Base-by-base conservation (phyloP, 2,888 invertebrate genomes). In the Eupithecia tripunctaria region DNA sequence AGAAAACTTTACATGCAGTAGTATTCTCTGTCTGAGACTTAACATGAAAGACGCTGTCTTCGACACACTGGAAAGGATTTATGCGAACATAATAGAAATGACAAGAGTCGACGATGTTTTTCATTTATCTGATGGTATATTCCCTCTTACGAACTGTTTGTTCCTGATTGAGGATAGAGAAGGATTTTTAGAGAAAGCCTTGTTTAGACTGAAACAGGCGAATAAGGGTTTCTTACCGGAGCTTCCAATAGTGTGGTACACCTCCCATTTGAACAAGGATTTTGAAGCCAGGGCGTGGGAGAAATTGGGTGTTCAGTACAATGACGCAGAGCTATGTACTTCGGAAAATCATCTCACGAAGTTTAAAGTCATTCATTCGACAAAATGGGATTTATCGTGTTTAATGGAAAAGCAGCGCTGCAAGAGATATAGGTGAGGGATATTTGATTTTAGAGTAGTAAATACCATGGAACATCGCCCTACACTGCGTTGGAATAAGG, bases 381-480 rank as follows among this genome's bases (percentile, higher is more conserved):
- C 97, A 81, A 97, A 96, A 70, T 97, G 98, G 89, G 97, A 97
- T 15, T 96, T 97, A 95, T 97, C 97, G 81, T 95, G 98, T 76
- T 85, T 89, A 56, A 84, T 89, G 32, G 84, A 80, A 43, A 88
- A 89, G 25, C 83, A 85, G 12, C 83, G 88, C 32, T 92, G 92
- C 74, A 78, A 27, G 2, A 88, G 82, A 68, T 92, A 89, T 73
- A 89, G 89, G 92, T 89, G 74, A 76, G 70, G n/a, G n/a, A n/a
- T 29, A 29, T 60, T 60, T 18, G 1, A 60, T 29, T 60, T 7
- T 56, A 56, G 25, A 25, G 25, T 14, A 4, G 25, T 12, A 38
- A 38, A 38, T 38, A 14, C 38, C 36, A 38, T 38, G 8, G 1
- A 7, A 7, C 38, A 38, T 38, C 14, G 38, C 12, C 38, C n/a